Evolutionary conservation across 1,140 invertebrate genomes (phyloP), one percentile per base, ranked within the genome.

Genomic region (Acromyrmex charruanus): DNA sequence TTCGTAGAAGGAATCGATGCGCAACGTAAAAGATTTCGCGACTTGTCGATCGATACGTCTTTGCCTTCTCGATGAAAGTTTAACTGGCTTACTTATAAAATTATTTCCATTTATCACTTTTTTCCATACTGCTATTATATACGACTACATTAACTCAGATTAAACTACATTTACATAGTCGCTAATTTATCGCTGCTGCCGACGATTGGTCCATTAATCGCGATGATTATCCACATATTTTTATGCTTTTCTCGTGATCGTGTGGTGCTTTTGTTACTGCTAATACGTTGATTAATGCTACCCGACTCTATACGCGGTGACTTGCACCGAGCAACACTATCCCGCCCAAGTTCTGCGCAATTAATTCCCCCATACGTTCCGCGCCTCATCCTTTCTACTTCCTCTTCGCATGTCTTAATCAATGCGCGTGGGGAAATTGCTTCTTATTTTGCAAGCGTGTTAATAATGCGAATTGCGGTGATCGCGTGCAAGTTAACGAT

Each of bases 401-500:
- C n/a, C 28, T 58, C 65, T n/a, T 81, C 51, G 65, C 79, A 35
- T 44, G 79, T 44, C 66, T 71, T 44, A 58, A 71, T 81, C 35
- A 59, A 44, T 44, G 66, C 65, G 31, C 77, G 51, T 51, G 51
- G 31, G 16, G 28, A 80, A 68, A 69, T 80, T 39, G 44, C 77
- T 55, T 74, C 80, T 82, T 74, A 58, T 59, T 31, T 61, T 69
- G 68, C 68, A 39, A 58, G 51, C 35, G 77, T 35, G 77, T 69
- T 69, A 53, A 80, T 53, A 81, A 81, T 10, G 79, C 65, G 79
- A 28, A 21, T n/a, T 35, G 51, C 31, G 35, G 16, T 4, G 77
- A n/a, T 74, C 79, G 79, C 68, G 68, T 82, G 66, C 68, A 10
- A 74, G 79, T 68, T 72, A 71, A 81, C 55, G 79, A 81, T 81